Conservation (phyloP, 2,888 invertebrate genomes). For the Eristalis arbustorum region DNA sequence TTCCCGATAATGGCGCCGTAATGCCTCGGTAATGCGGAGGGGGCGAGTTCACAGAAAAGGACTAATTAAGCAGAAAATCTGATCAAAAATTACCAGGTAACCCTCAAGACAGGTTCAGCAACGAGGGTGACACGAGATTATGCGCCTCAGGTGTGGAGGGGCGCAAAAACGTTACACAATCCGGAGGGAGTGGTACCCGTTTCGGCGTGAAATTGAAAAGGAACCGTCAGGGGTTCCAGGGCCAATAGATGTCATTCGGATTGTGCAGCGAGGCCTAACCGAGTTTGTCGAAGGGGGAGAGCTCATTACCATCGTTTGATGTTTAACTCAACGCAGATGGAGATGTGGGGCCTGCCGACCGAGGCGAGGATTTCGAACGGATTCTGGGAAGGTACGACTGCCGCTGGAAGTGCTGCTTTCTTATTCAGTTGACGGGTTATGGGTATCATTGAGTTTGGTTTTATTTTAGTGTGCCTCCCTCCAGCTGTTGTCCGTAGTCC, state of each 20-base stretch:
- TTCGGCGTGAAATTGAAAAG: background rate
- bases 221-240: background rate
- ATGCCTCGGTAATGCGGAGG: conserved; percentile 23
- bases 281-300: background rate
- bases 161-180: background rate
- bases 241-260: background rate
- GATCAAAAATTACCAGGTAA: conserved; percentile 37
- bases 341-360: too few species aligned
- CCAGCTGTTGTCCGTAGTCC: background rate
- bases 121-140: background rate
- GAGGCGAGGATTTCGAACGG: background rate
- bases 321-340: background rate
- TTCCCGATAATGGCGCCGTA: conserved; percentile 3
- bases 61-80: conserved; percentile 55
- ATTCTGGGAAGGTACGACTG: background rate
- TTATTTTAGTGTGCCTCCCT: background rate
- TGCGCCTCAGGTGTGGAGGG: background rate
- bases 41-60: conserved; percentile 27
- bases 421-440: background rate
- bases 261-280: background rate
- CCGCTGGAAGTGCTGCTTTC: background rate
- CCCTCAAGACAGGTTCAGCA: background rate
- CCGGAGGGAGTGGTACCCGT: background rate
- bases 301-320: background rate
- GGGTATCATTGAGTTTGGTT: too few species aligned